Percentiles rank a stretch among this genome's conserved stretches.
These are phyloP conservation scores for Miltochrista miniata DNA, from an alignment of 2,888 invertebrate genomes.

Conservation along the genomic window DNA sequence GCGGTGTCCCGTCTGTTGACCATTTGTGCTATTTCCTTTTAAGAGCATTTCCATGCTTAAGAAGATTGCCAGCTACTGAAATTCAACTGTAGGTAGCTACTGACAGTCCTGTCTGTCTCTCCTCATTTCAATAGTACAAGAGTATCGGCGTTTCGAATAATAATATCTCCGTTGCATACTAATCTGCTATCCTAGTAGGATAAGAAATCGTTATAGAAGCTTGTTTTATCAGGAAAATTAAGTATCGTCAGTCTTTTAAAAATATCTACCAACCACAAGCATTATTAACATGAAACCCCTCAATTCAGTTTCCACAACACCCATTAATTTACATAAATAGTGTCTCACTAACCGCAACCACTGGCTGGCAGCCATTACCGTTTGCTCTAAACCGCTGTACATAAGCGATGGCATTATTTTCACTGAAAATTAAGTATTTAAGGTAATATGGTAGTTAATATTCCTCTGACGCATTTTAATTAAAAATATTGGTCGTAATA, in stretches of 20 bases:
- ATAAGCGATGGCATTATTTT: not conserved
- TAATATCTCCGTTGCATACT: too few relatives aligned
- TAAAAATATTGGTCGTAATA: not conserved
- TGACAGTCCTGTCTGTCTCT: too few relatives aligned
- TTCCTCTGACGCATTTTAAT: not conserved
- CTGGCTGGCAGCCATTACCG: conserved; percentile 3
- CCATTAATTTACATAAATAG: conserved; percentile 21
- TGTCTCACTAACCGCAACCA: conserved; percentile 4
- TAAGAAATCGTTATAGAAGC: too few relatives aligned
- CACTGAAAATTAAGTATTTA: not conserved
- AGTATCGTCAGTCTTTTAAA: not conserved
- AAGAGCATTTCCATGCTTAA: too few relatives aligned
- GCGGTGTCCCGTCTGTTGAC: too few relatives aligned
- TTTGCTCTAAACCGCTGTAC: not conserved
- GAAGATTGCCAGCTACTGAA: too few relatives aligned
- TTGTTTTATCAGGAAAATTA: too few relatives aligned
- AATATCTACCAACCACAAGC: not conserved
- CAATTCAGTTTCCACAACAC: conserved; percentile 1
- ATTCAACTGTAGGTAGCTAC: too few relatives aligned
- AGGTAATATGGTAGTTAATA: not conserved
- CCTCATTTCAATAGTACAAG: too few relatives aligned
- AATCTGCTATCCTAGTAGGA: too few relatives aligned
- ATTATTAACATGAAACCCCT: not conserved
- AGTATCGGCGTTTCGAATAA: too few relatives aligned
- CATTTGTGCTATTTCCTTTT: too few relatives aligned